Conservation (phyloP, 2,797 vertebrate genomes). For the Pogonophryne albipinna region DNA sequence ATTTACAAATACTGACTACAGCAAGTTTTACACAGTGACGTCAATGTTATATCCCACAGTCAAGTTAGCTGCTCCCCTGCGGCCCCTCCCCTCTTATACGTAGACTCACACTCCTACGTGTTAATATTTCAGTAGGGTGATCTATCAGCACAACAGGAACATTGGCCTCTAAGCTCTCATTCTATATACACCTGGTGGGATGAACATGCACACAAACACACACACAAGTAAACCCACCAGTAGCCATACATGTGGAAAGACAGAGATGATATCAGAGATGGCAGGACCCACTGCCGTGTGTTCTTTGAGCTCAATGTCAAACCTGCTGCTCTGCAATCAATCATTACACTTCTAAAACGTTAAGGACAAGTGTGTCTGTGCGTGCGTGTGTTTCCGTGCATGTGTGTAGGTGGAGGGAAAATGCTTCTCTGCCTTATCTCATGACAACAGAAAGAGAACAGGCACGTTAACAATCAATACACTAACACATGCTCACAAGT, state of each 20-base stretch:
- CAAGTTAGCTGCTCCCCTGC: conserved; percentile 35
- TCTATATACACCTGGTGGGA: conserved; percentile 72
- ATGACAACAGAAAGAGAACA: conserved; percentile 82
- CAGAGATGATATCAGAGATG: conserved; percentile 73
- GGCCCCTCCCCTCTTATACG: conserved; percentile 42
- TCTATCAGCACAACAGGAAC: conserved; percentile 78
- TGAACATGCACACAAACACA: conserved; percentile 42
- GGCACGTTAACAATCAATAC: conserved; percentile 84
- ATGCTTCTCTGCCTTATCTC: conserved; percentile 83
- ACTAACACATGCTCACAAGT: conserved; percentile 75
- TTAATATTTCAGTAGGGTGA: conserved; percentile 84
- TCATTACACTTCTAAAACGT: conserved; percentile 76
- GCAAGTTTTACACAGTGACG: conserved; percentile 27
- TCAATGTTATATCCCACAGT: conserved; percentile 46
- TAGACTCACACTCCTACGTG: conserved; percentile 57
- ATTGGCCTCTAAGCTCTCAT: conserved; percentile 72
- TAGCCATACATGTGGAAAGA: conserved; percentile 54
- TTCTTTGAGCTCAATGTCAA: conserved; percentile 83
- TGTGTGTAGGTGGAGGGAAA: conserved; percentile 62
- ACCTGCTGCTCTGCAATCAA: conserved; percentile 83
- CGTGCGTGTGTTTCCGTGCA: not conserved
- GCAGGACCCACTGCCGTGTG: conserved; percentile 75
- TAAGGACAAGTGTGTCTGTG: conserved; percentile 58
- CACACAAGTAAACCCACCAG: conserved; percentile 40
- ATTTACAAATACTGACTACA: conserved; percentile 17